These are phyloP conservation scores for Eidolon helvum DNA, from an alignment of 2,113 vertebrate genomes.

Conservation along the genomic window DNA sequence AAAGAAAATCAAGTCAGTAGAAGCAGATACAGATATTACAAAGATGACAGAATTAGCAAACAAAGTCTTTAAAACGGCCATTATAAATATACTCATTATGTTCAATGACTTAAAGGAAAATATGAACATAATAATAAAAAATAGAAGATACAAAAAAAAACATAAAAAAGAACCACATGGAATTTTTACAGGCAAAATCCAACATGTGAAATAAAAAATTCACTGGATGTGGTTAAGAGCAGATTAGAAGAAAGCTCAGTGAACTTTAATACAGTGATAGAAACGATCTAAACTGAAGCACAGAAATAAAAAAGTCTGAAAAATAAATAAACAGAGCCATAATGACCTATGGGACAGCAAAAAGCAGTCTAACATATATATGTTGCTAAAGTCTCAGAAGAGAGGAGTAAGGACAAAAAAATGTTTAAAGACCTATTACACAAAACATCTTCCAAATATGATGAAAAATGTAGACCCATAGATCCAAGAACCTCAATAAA, in stretches of 20 bases:
- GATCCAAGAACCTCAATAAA: not conserved
- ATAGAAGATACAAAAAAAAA: not conserved
- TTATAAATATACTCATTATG: not conserved
- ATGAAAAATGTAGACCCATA: not conserved
- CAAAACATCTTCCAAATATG: not conserved
- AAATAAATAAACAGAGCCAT: not conserved
- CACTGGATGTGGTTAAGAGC: not conserved
- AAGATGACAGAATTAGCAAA: not conserved
- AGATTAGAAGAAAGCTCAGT: not conserved
- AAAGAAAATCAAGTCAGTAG: not conserved
- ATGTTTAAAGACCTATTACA: not conserved
- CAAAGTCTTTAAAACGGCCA: not conserved
- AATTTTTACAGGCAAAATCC: not conserved
- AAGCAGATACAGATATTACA: not conserved
- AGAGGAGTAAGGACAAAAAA: not conserved
- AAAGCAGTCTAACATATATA: not conserved
- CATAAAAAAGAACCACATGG: not conserved
- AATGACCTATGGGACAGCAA: not conserved
- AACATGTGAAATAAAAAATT: conserved; percentile 14
- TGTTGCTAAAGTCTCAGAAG: not conserved
- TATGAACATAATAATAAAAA: not conserved
- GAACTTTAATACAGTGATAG: not conserved
- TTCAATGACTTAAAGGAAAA: not conserved
- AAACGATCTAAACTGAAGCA: not conserved
- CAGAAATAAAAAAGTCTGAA: not conserved